Conservation (phyloP, 2,113 vertebrate genomes). For the Seriola dumerili region DNA sequence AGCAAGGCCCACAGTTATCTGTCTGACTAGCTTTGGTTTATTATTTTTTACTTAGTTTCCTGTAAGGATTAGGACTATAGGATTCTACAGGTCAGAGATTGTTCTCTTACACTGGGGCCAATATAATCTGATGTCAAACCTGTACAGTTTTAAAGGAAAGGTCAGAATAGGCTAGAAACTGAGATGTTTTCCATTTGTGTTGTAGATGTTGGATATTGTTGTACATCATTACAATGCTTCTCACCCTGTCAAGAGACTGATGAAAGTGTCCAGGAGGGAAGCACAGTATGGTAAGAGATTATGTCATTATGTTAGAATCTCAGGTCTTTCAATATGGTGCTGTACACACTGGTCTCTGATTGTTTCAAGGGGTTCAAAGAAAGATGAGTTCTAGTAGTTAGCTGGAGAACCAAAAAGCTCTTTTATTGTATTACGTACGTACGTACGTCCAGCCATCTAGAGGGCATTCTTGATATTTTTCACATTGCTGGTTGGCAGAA, state of each 20-base stretch:
- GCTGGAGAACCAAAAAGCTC: constrained; percentile 24
- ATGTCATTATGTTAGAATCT: constrained; percentile 42
- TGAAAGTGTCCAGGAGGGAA: constrained; percentile 33
- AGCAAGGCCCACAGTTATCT: background rate
- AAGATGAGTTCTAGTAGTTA: constrained; percentile 17
- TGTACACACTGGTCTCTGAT: background rate
- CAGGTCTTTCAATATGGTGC: background rate
- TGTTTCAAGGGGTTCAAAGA: constrained; percentile 6
- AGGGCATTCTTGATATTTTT: too few relatives aligned
- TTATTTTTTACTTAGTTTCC: background rate
- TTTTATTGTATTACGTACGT: background rate
- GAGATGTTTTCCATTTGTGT: background rate
- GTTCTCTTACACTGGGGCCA: background rate
- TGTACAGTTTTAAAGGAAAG: background rate
- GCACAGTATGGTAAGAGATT: constrained; percentile 7
- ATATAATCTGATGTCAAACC: background rate
- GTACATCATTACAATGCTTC: constrained; percentile 6
- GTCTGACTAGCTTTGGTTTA: background rate
- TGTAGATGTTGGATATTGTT: constrained; percentile 31
- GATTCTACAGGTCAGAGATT: background rate
- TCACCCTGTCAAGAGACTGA: constrained; percentile 1
- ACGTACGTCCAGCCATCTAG: too few relatives aligned
- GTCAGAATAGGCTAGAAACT: background rate
- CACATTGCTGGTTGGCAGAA: background rate
- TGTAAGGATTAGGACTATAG: background rate